Evolutionary conservation across 2,113 vertebrate species (phyloP).

Genomic region (Jaculus jaculus): DNA sequence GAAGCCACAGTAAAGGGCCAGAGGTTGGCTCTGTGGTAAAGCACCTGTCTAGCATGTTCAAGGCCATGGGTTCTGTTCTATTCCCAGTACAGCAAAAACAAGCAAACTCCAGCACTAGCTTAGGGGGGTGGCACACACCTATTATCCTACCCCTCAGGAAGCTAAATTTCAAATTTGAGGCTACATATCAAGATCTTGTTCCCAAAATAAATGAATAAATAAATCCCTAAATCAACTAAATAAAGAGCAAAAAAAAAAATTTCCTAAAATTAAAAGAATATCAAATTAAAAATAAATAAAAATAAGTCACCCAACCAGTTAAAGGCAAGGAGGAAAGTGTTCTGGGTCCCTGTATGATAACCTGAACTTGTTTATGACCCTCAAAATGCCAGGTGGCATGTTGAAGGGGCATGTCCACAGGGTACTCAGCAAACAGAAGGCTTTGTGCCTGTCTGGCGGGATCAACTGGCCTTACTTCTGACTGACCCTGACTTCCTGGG

Average conservation of each 20-base stretch:
- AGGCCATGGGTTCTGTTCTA: background rate
- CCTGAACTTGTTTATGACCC: accelerated
- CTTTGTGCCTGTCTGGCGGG: background rate
- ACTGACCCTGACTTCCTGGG: background rate
- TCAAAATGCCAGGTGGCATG: accelerated
- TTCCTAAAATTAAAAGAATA: background rate
- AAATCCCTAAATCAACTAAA: background rate
- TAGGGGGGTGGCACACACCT: background rate
- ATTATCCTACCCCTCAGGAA: background rate
- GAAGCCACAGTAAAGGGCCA: background rate
- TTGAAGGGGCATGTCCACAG: background rate
- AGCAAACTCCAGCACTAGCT: no score
- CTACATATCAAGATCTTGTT: background rate
- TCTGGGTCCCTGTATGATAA: accelerated
- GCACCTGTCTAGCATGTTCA: background rate
- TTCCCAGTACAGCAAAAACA: background rate
- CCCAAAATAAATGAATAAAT: background rate
- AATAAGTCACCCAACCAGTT: background rate
- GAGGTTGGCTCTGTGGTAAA: background rate
- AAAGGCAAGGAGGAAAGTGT: background rate
- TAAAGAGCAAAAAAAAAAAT: background rate
- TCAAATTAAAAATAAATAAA: background rate
- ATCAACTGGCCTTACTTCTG: background rate
- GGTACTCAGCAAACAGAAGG: background rate
- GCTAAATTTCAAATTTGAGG: background rate